phyloP scores from a whole-genome alignment of 2,113 vertebrate genomes.

The Megaptera novaeangliae region DNA sequence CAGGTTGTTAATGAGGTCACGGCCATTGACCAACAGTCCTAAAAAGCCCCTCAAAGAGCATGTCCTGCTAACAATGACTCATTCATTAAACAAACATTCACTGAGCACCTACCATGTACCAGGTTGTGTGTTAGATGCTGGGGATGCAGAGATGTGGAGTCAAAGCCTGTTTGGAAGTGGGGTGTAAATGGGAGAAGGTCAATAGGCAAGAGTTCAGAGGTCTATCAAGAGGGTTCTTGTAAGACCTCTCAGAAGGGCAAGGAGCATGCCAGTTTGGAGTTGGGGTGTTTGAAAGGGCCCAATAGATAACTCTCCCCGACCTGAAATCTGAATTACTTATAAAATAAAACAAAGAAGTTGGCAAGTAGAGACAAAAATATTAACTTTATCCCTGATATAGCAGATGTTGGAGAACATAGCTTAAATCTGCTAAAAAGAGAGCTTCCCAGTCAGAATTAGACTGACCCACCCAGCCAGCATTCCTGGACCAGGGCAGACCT shows the following conservation, averaged over 20 bases:
- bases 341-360: not conserved
- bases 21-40: not conserved
- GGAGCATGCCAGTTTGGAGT: not conserved
- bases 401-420: not conserved
- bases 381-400: not conserved
- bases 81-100: not conserved
- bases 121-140: not conserved
- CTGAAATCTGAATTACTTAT: not conserved
- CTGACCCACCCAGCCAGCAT: not conserved
- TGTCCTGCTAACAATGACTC: not conserved
- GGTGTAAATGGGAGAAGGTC: not conserved
- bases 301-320: not conserved
- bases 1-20: not conserved
- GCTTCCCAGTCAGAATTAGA: not conserved
- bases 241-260: not conserved
- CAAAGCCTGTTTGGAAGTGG: not conserved
- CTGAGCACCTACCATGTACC: not conserved
- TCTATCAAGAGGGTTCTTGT: not conserved
- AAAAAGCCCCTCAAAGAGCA: not conserved
- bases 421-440: not conserved
- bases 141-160: not conserved
- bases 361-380: not conserved
- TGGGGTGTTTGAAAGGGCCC: not conserved
- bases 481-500: not conserved
- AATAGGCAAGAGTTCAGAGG: not conserved